Base-by-base conservation (phyloP, 2,888 invertebrate genomes). In the Morinoia aosen region DNA sequence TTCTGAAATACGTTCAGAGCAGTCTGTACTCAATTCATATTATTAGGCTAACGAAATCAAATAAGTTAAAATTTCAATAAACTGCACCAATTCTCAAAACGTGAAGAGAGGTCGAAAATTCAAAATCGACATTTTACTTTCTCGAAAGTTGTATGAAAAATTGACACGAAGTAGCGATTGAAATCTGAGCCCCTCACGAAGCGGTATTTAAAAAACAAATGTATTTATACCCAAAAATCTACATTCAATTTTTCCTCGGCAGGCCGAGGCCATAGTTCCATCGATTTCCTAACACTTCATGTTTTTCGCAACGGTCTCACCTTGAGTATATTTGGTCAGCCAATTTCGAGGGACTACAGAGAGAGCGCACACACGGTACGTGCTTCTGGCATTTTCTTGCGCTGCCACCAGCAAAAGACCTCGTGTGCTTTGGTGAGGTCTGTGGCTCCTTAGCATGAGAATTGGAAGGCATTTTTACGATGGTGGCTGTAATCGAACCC, bases 391-490 rank as follows among this genome's bases (percentile, higher is more conserved):
- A 25, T 33, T 76, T 33, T 76, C 76, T 76, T 76, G 76, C 76
- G 19, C 25, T 19, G 33, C 76, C 25, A 16, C 8, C 8, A 76
- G 76, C 76, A 33, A 76, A 33, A 76, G 76, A 16, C 33, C 33
- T 33, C 10, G 76, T 76, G 76, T 76, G 76, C 76, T 76, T 76
- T 76, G 76, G 76, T 76, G 76, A 76, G 76, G 76, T 76, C 76
- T 76, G 76, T 76, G n/a, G 57, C 93, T 93, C 57, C 57, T 93
- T 93, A 93, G 57, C 93, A 93, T 93, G 56, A 93, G 93, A 93
- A 93, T 93, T 93, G 93, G 93, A 93, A 93, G 93, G 57, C 39
- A 39, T 93, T 56, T 93, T 93, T 93, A 93, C 57, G 93, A 57
- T 33, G 48, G 48, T 93, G 48, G 56, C 57, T 12, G 93, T 57